phyloP scores from a whole-genome alignment of 92 coral and sea anemone genomes.

The Umimayanthus chanpuru region DNA sequence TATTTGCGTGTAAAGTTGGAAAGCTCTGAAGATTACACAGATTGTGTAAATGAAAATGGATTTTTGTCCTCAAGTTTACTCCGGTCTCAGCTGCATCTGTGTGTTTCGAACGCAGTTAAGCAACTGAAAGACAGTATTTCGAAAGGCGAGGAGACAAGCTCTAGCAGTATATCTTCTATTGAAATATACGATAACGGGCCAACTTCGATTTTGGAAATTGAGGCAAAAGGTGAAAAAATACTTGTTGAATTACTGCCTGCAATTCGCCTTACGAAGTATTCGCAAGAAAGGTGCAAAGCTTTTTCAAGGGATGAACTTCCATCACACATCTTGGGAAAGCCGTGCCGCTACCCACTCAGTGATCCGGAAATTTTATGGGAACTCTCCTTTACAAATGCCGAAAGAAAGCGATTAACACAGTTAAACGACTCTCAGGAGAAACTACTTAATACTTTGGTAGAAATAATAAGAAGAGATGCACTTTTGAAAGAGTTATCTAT shows the following conservation, averaged over 20 bases:
- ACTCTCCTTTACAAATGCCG: slow-evolving; percentile 76
- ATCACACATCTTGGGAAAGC: slow-evolving; percentile 75
- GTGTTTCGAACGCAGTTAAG: slow-evolving; percentile 71
- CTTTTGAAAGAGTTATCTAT: slow-evolving; percentile 71
- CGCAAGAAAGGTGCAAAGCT: slow-evolving; percentile 61
- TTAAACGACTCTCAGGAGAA: slow-evolving; percentile 63
- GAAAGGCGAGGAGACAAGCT: slow-evolving; percentile 63
- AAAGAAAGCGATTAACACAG: slow-evolving; percentile 72
- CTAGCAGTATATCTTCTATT: slow-evolving; percentile 61
- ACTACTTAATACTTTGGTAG: slow-evolving; percentile 67
- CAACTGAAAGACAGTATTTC: slow-evolving; percentile 56
- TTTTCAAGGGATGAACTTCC: slow-evolving; percentile 71
- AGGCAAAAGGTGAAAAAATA: slow-evolving; percentile 52
- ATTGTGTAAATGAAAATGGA: slow-evolving; percentile 75
- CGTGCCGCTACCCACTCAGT: slow-evolving; percentile 75
- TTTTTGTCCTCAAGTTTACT: slow-evolving; percentile 85
- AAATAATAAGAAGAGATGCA: slow-evolving; percentile 79
- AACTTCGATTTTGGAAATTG: slow-evolving; percentile 78
- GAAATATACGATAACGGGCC: slow-evolving; percentile 77
- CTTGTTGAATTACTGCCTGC: slow-evolving; percentile 87
- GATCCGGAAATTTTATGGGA: slow-evolving; percentile 93
- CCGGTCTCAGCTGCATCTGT: slow-evolving; percentile 81
- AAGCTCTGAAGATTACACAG: slow-evolving; percentile 40
- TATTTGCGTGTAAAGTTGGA: slow-evolving; percentile 70
- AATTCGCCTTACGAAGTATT: slow-evolving; percentile 61